Percentiles rank a stretch among this genome's conserved stretches.
These are phyloP conservation scores for Ptychadena robeensis DNA, from an alignment of 2,797 vertebrate genomes.

Conservation along the genomic window DNA sequence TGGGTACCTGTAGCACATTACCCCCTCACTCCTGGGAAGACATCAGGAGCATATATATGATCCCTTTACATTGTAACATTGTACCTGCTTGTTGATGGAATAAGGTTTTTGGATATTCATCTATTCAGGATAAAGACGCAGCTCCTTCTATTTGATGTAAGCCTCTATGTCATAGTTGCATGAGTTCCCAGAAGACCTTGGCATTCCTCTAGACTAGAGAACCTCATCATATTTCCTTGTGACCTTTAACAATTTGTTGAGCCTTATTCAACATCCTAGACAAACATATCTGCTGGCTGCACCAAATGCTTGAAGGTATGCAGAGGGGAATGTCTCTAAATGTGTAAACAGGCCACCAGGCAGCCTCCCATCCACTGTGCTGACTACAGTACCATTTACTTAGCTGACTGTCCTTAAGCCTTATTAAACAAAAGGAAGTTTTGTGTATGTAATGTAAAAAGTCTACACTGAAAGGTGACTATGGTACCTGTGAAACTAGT, in stretches of 20 bases:
- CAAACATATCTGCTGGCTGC: not conserved
- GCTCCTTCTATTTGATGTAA: too few species aligned
- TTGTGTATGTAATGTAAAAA: not conserved
- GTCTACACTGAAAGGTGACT: not conserved
- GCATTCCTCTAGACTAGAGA: not conserved
- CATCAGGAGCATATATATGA: too few species aligned
- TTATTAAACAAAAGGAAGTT: not conserved
- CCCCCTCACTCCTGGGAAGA: too few species aligned
- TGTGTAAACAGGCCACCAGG: not conserved
- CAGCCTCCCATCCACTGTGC: not conserved
- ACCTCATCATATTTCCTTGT: not conserved
- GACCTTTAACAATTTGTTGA: slow-evolving; percentile 3
- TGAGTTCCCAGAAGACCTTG: slow-evolving; percentile 1
- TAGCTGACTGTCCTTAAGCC: not conserved
- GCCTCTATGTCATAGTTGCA: not conserved
- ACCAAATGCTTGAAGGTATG: not conserved
- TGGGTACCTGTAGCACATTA: not conserved
- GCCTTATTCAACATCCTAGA: not conserved
- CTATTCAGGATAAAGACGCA: too few species aligned
- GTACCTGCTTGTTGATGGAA: too few species aligned
- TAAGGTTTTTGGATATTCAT: too few species aligned
- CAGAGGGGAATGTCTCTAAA: not conserved
- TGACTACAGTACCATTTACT: not conserved
- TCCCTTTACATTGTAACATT: too few species aligned
- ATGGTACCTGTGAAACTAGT: not conserved